Base-by-base conservation (phyloP, 2,797 vertebrate species). In the Petrocephalus sullivani region DNA sequence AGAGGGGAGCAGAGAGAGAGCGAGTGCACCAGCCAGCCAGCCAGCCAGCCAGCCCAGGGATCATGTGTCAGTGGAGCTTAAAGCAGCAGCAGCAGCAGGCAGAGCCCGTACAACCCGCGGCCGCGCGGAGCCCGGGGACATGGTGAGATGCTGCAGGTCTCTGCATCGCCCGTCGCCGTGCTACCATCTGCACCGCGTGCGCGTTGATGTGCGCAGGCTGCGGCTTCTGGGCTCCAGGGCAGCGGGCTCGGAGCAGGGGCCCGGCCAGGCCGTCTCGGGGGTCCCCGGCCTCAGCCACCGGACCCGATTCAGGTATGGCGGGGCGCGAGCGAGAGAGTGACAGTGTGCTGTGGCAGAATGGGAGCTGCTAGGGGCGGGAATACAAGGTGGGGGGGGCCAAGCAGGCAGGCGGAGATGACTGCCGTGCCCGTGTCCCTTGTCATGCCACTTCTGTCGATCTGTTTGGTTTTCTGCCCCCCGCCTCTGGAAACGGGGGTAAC, bases 91-190 rank as follows among this genome's bases (percentile, higher is more conserved):
- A 95, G 93, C 96, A 92, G 94, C 95, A 94, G 94, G 94, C 41
- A 46, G 41, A 46, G 41, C 28, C 28, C 28, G 28, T 28, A 28
- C 28, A 28, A 28, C 28, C 28, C 28, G 28, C 28, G 28, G 28
- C 94, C 87, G 93, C 95, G 91, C 92, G 95, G 61, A 93, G 94
- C 90, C 71, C 94, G 87, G 95, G 96, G 95, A 97, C 96, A 97
- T 97, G 97, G 97, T 97, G 97, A 97, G 96, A 97, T 97, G 96
- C 96, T 96, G 95, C 94, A 95, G 93, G 90, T 93, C 91, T 93
- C 92, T 95, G 91, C 94, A 94, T 93, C 94, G 93, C 92, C 94
- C 94, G 90, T 90, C 95, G 89, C 94, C 96, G 93, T 94, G 94
- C 92, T 95, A 94, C 93, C 93, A 95, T 93, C 96, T 97, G 92